Base-by-base conservation (phyloP, 2,113 vertebrate genomes). In the Pagrus major region DNA sequence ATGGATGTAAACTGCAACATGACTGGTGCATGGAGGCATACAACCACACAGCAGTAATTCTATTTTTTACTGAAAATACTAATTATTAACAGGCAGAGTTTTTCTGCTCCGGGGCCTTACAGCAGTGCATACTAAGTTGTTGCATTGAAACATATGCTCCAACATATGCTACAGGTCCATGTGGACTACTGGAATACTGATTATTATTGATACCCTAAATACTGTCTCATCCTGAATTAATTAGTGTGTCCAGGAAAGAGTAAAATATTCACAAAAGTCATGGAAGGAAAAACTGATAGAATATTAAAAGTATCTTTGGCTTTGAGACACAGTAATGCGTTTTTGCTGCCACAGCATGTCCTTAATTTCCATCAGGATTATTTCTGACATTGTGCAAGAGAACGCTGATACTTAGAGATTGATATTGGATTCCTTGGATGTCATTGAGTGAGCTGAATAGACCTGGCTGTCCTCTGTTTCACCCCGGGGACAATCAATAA, bases 81-180 rank as follows among this genome's bases (percentile, higher is more conserved):
- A 64, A 33, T 9, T 3, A 31, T 60, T 56, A 58, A 31, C 2
- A 33, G 20, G 31, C 37, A 72, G 14, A 29, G 42, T 25, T 9
- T 63, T 60, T 25, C 41, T 76, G 20, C 74, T 86, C 73, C 60
- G 63, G 47, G 60, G 65, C 79, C 80, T 37, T 76, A 58, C 71
- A 83, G 86, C 47, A 61, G n/a, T 54, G 78, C 61, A 69, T 71
- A 81, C 71, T 66, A 79, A 86, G 75, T 42, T 71, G 25, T 71
- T 78, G 20, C 60, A 66, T 58, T 42, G 42, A 81, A 87, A 87
- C 92, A 92, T 92, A 90, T 93, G 88, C 73, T 72, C 20, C 51
- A 82, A 47, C 88, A 83, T 92, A 91, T 92, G 88, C 74, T 81
- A 41, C 54, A 74, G 56, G 74, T 88, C 80, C 78, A 84, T 80